These are phyloP conservation scores for Ceyx cyanopectus DNA, from an alignment of 2,113 vertebrate genomes.

Conservation along the genomic window DNA sequence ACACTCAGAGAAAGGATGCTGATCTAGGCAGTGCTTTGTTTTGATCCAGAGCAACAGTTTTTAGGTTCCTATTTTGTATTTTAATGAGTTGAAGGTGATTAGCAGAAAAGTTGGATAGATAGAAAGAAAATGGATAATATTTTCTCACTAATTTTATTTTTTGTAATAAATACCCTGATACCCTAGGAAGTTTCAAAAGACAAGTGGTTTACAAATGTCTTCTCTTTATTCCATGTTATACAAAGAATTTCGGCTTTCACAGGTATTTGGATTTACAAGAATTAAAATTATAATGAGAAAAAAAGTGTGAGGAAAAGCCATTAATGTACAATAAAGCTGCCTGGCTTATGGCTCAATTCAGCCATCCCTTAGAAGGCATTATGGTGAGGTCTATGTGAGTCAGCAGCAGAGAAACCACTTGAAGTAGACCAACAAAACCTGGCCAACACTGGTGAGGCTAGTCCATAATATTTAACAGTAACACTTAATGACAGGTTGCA, in stretches of 20 bases:
- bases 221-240: not conserved
- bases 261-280: not conserved
- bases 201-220: not conserved
- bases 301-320: not conserved
- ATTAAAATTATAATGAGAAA: not conserved
- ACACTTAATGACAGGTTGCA: not conserved
- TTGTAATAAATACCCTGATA: not conserved
- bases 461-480: not conserved
- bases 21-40: not conserved
- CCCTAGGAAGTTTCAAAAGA: not conserved
- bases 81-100: not conserved
- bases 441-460: not conserved
- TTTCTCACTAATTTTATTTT: not conserved
- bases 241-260: not conserved
- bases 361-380: not conserved
- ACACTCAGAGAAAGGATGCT: not conserved
- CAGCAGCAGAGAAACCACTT: constrained; percentile 8
- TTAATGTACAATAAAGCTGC: not conserved
- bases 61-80: not conserved
- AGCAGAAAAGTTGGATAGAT: not conserved
- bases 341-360: not conserved
- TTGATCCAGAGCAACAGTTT: not conserved
- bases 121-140: not conserved
- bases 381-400: not conserved
- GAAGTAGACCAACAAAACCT: not conserved